Evolutionary conservation across 2,888 invertebrate genomes (phyloP).

Genomic region (Octonoba sinensis): DNA sequence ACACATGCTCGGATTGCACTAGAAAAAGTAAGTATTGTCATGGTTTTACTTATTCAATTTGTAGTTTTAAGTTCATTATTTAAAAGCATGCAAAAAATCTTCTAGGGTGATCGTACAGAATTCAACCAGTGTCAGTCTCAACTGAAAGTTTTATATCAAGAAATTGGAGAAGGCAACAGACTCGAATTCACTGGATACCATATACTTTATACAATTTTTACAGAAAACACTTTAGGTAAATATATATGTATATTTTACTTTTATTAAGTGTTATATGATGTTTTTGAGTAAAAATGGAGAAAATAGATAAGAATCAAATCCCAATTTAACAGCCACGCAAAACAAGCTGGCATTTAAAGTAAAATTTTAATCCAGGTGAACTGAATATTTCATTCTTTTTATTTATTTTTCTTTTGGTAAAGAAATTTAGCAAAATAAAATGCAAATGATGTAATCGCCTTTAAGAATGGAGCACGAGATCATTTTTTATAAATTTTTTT

Average conservation of each 20-base stretch:
- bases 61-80: neutral
- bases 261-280: neutral
- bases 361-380: no score
- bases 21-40: conserved; percentile 77
- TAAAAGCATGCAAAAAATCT: conserved; percentile 16
- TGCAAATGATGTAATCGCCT: no score
- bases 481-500: no score
- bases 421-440: no score
- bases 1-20: conserved; percentile 97
- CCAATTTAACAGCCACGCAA: no score
- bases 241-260: conserved; percentile 47
- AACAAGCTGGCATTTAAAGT: no score
- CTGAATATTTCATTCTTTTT: no score
- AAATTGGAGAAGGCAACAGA: conserved; percentile 78
- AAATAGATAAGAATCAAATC: no score
- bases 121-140: conserved; percentile 99
- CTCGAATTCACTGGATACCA: conserved; percentile 96
- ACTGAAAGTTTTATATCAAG: conserved; percentile 91
- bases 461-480: no score
- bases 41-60: no score
- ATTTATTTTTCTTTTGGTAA: no score
- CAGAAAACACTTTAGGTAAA: conserved; percentile 95
- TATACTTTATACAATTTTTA: conserved; percentile 96
- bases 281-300: neutral
- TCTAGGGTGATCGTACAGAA: conserved; percentile 93